phyloP scores from a whole-genome alignment of 2,113 vertebrate species.

The Eudyptes chrysolophus region DNA sequence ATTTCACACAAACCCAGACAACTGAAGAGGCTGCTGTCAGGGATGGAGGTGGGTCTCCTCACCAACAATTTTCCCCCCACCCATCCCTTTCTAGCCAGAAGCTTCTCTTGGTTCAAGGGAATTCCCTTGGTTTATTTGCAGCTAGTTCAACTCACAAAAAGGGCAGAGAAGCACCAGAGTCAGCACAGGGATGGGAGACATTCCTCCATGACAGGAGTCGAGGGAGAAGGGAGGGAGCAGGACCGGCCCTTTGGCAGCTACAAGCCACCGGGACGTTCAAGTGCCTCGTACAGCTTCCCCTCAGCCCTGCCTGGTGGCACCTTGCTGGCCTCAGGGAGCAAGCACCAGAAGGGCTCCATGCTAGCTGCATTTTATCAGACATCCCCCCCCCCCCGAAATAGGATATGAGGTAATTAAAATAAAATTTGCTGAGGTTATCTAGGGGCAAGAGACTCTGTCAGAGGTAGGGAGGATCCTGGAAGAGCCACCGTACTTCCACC shows the following conservation, averaged over 20 bases:
- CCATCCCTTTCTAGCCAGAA: not conserved
- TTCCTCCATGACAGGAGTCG: not conserved
- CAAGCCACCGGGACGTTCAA: not conserved
- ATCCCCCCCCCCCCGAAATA: not conserved
- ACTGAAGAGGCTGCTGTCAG: not conserved
- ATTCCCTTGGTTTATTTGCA: not conserved
- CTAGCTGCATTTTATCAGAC: not conserved
- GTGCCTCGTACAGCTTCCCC: not conserved
- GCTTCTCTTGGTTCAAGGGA: not conserved
- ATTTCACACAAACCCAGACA: not conserved
- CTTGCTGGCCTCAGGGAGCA: accelerated
- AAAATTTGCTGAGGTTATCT: not conserved
- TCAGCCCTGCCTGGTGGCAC: too few relatives aligned
- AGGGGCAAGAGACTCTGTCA: not conserved
- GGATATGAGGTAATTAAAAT: not conserved
- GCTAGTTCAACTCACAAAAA: not conserved
- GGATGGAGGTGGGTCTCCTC: not conserved
- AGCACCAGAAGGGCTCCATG: not conserved
- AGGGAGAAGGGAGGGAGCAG: not conserved
- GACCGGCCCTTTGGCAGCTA: not conserved
- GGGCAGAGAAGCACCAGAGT: not conserved
- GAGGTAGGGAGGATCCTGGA: not conserved
- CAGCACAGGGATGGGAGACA: not conserved
- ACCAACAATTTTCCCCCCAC: not conserved
- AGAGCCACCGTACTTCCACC: not conserved